These are phyloP conservation scores for Calidris pugnax DNA, from an alignment of 2,113 vertebrate genomes.

Conservation along the genomic window DNA sequence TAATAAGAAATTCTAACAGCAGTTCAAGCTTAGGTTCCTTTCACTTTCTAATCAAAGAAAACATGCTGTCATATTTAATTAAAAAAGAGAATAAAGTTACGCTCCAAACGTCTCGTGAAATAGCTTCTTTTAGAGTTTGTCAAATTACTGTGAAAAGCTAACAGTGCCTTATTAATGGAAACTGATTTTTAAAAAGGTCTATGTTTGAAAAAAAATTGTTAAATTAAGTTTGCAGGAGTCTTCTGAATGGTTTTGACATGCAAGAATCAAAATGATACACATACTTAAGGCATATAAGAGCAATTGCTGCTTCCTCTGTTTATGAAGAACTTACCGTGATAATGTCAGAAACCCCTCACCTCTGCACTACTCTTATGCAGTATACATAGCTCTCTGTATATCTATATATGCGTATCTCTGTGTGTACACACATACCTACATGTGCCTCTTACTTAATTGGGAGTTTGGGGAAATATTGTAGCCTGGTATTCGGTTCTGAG, in stretches of 20 bases:
- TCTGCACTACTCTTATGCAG: neutral
- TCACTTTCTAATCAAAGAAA: neutral
- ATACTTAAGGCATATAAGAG: neutral
- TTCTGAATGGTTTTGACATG: neutral
- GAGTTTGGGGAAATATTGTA: neutral
- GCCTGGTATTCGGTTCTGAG: neutral
- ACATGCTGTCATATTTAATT: neutral
- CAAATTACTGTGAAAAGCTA: neutral
- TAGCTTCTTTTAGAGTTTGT: neutral
- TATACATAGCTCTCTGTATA: neutral
- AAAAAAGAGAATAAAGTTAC: neutral
- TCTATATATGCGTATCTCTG: neutral
- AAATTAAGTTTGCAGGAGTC: neutral
- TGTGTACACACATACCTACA: neutral
- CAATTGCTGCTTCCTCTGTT: neutral
- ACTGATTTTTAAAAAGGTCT: neutral
- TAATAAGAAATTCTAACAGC: neutral
- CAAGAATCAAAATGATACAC: neutral
- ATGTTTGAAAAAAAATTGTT: neutral
- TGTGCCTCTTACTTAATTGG: neutral
- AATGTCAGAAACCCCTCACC: neutral
- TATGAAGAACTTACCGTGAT: neutral
- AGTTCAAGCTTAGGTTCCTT: neutral
- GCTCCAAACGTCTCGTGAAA: accelerated
- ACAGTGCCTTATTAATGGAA: neutral